phyloP scores from a whole-genome alignment of 1,140 invertebrate genomes.

The Ericerus pela region DNA sequence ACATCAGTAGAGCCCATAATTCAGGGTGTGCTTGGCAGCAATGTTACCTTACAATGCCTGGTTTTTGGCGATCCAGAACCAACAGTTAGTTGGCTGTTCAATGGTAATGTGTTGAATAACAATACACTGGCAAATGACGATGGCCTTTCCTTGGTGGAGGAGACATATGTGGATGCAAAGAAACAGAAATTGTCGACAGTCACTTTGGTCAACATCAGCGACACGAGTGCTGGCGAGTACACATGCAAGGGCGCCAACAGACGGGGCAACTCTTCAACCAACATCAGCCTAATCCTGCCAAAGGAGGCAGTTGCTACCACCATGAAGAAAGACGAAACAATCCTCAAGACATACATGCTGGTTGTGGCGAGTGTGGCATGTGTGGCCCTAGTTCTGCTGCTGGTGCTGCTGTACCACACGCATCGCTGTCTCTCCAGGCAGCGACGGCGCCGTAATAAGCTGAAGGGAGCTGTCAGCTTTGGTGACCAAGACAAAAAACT shows the following conservation, averaged over 20 bases:
- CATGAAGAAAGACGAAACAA: slow-evolving; percentile 42
- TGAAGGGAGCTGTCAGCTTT: slow-evolving; percentile 58
- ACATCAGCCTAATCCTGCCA: slow-evolving; percentile 52
- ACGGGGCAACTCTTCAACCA: slow-evolving; percentile 49
- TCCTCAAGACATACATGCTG: slow-evolving; percentile 39
- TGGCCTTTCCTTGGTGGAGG: slow-evolving; percentile 31
- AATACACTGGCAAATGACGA: slow-evolving; percentile 31
- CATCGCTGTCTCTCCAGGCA: slow-evolving; percentile 30
- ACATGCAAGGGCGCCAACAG: slow-evolving; percentile 59
- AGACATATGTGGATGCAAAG: slow-evolving; percentile 30
- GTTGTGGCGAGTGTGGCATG: slow-evolving; percentile 37
- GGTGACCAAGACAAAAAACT: slow-evolving; percentile 71
- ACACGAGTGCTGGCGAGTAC: slow-evolving; percentile 63
- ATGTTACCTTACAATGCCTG: slow-evolving; percentile 62
- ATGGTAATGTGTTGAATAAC: slow-evolving; percentile 35
- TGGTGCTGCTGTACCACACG: neutral
- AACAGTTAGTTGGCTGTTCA: slow-evolving; percentile 64
- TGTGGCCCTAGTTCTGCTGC: slow-evolving; percentile 25
- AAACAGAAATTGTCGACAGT: slow-evolving; percentile 45
- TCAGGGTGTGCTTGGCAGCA: slow-evolving; percentile 53
- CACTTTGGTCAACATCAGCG: slow-evolving; percentile 54
- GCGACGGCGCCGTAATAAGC: slow-evolving; percentile 42
- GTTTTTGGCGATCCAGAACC: slow-evolving; percentile 69
- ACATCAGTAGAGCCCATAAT: slow-evolving; percentile 41
- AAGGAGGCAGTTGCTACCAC: slow-evolving; percentile 48